phyloP scores from a whole-genome alignment of 2,113 vertebrate genomes.

The Python bivittatus region DNA sequence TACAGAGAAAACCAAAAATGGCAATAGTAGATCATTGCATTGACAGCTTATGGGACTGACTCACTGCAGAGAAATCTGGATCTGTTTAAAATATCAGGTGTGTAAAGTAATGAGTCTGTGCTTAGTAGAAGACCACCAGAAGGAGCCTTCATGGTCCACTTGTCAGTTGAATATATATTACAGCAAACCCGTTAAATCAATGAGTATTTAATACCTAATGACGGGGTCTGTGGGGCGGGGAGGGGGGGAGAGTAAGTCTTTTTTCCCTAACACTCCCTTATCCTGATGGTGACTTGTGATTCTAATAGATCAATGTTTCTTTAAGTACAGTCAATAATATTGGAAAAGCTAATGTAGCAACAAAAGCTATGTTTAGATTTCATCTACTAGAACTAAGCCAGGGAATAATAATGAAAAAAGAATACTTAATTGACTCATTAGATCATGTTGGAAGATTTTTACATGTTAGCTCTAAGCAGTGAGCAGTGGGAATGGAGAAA shows the following conservation, averaged over 20 bases:
- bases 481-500: fast-evolving
- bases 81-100: constrained; percentile 64
- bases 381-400: constrained; percentile 2
- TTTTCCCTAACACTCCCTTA: constrained; percentile 15
- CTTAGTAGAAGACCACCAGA: constrained; percentile 61
- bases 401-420: background rate
- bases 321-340: constrained; percentile 16
- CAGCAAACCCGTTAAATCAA: constrained; percentile 71
- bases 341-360: constrained; percentile 7
- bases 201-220: constrained; percentile 60
- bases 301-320: constrained; percentile 7
- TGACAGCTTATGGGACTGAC: constrained; percentile 52
- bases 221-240: background rate
- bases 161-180: constrained; percentile 62
- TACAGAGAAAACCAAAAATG: constrained; percentile 53
- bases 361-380: background rate
- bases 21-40: constrained; percentile 51
- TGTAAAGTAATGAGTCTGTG: constrained; percentile 59
- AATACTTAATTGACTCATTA: background rate
- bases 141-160: constrained; percentile 67
- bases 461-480: background rate
- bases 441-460: background rate
- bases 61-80: constrained; percentile 57
- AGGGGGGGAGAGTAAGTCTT: background rate
- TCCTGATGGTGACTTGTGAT: constrained; percentile 17